Evolutionary conservation across 2,888 invertebrate genomes (phyloP).

Genomic region (Thumatha senex): DNA sequence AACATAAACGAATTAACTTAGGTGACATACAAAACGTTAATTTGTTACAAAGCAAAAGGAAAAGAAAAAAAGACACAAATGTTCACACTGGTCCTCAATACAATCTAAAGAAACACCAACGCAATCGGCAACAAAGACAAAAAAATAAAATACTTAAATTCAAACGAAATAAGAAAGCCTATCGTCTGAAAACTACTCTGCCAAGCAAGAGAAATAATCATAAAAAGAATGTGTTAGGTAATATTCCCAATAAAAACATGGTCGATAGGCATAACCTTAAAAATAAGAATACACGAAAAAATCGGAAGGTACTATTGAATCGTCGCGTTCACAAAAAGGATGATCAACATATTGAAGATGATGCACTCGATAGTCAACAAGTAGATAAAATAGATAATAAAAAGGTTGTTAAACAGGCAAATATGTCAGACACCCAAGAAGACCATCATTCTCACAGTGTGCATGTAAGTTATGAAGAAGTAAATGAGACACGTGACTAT

Average conservation of each 20-base stretch:
- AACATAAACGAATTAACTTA: neutral
- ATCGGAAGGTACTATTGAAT: no score
- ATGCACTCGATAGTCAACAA: neutral
- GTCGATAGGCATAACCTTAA: neutral
- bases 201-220: no score
- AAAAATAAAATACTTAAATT: neutral
- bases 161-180: neutral
- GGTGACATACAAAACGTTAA: neutral
- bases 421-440: neutral
- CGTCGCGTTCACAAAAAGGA: neutral
- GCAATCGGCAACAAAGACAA: neutral
- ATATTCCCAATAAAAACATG: no score
- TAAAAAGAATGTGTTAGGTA: no score
- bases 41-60: neutral
- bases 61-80: neutral
- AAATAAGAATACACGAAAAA: neutral
- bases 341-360: neutral
- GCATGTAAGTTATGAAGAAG: neutral
- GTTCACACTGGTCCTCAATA: neutral
- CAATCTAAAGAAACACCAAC: neutral
- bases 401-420: neutral
- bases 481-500: neutral
- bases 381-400: neutral
- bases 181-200: neutral
- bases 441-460: neutral